phyloP scores from a whole-genome alignment of 2,113 vertebrate species.

The Ceyx cyanopectus region DNA sequence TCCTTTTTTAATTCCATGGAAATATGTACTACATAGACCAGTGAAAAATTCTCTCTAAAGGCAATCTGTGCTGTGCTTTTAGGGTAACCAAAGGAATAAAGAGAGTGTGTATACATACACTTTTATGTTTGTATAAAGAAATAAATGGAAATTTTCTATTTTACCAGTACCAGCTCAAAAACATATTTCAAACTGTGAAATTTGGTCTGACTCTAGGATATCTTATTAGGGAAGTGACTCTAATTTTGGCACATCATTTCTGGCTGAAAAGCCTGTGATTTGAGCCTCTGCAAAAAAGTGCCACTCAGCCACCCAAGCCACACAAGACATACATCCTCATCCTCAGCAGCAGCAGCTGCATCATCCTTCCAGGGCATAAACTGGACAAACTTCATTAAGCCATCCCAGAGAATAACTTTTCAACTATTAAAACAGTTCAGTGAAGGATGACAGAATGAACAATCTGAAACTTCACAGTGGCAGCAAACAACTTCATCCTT shows the following conservation, averaged over 20 bases:
- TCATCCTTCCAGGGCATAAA: background rate
- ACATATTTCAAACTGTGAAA: background rate
- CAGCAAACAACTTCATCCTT: background rate
- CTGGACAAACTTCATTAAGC: background rate
- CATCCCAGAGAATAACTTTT: background rate
- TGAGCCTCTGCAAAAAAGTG: background rate
- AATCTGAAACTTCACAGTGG: background rate
- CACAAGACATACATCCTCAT: background rate
- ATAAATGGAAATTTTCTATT: background rate
- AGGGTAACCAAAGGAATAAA: background rate
- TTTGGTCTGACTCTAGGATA: background rate
- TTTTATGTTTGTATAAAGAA: background rate
- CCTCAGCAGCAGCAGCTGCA: background rate
- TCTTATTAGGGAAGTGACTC: background rate
- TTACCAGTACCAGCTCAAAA: background rate
- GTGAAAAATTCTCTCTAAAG: background rate
- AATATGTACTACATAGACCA: background rate
- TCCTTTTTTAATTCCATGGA: background rate
- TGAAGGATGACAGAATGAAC: background rate
- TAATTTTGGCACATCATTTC: background rate
- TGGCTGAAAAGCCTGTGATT: background rate
- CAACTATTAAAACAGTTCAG: background rate
- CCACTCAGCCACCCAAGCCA: accelerated
- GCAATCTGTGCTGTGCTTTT: background rate
- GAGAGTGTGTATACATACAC: background rate